phyloP scores from a whole-genome alignment of 2,888 invertebrate species.

The Mythimna pallens region DNA sequence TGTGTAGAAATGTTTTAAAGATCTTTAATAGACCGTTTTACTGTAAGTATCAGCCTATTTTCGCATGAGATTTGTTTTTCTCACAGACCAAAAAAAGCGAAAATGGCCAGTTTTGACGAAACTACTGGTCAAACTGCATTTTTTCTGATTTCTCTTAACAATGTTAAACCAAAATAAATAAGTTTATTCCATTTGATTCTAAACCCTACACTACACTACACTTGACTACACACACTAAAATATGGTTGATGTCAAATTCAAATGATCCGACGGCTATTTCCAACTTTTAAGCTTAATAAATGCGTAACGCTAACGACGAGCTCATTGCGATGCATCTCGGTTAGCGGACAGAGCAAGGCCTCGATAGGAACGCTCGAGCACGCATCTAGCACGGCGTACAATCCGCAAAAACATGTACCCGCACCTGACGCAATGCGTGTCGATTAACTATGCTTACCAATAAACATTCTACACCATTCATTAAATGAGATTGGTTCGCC shows the following conservation, averaged over 20 bases:
- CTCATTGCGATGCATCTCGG: conserved; percentile 78
- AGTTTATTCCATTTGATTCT: neutral
- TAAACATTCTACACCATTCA: conserved; percentile 68
- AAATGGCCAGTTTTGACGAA: neutral
- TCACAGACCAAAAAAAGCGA: neutral
- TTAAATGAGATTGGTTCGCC: conserved; percentile 45
- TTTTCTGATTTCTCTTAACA: neutral
- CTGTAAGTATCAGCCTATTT: neutral
- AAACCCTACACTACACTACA: too few species aligned
- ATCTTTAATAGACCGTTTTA: neutral
- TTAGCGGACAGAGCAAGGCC: conserved; percentile 72
- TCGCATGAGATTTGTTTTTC: neutral
- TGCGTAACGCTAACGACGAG: conserved; percentile 59
- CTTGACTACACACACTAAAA: neutral
- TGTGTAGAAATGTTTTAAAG: neutral
- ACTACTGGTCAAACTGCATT: neutral
- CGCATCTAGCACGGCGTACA: conserved; percentile 64
- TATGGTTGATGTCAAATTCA: too few species aligned
- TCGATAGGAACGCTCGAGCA: conserved; percentile 64
- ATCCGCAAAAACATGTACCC: conserved; percentile 67
- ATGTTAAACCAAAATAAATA: neutral
- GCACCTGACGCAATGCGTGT: conserved; percentile 56
- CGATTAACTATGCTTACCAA: conserved; percentile 69
- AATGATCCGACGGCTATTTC: neutral
- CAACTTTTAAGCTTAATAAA: conserved; percentile 39